Evolutionary conservation across 2,888 invertebrate species (phyloP), one percentile per base, ranked within the genome.

Genomic region (Cryptus viduatorius): DNA sequence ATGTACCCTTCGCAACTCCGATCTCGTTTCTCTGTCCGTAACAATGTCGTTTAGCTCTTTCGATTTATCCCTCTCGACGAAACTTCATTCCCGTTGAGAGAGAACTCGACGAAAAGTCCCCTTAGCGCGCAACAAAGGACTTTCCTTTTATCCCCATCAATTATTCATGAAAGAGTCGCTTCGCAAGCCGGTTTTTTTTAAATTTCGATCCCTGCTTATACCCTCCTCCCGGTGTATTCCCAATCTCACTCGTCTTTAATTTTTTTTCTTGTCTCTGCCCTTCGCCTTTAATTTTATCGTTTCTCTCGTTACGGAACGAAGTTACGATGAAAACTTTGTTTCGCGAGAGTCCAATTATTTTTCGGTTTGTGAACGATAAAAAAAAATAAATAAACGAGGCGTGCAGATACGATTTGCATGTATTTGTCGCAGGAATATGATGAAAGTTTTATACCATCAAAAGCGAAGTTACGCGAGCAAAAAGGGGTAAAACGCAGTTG

Each of bases 111-210:
- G 37, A 64, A 80, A 83, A 78, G 67, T 81, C 64, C 73, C 53
- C 31, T 12, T 7, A 37, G 7, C 50, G 82, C 59, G 59, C 50
- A 53, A 44, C 72, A 65, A 53, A 73, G 73, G 82, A 75, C 65
- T 83, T 82, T 82, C 72, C 69, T 85, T 75, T 83, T 82, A 85
- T 86, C 76, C 83, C 46, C 79, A 86, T 86, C 77, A 86, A 80
- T 86, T 85, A 86, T 86, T 86, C 86, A 86, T 82, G 83, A 83
- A 69, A 76, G 59, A 76, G 37, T 46, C 79, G 82, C 77, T 86
- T 86, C 76, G 59, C 79, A 53, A 48, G 42, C 53, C 68, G 69
- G 78, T 82, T 80, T 85, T 71, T 80, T 85, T 71, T 77, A 80
- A 86, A 85, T 75, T 82, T 83, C 75, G 69, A 79, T 83, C 77